Evolutionary conservation across 2,888 invertebrate species (phyloP), one percentile per base, ranked within the genome.

Genomic region (Drosophila histrio): DNA sequence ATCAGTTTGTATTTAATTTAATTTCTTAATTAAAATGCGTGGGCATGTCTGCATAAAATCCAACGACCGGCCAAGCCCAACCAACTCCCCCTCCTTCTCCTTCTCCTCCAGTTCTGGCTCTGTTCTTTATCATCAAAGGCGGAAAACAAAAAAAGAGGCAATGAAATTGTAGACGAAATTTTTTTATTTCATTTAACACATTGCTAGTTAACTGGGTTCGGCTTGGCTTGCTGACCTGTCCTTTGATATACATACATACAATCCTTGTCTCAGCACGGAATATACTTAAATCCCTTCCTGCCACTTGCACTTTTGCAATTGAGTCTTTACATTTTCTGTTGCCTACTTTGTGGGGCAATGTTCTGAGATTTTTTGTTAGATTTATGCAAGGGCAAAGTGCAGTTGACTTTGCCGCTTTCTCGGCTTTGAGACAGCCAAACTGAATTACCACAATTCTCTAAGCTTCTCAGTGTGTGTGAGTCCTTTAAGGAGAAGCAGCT

Each of bases 11-110:
- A 83, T 86, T 83, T 81, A 88, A 88, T 88, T 85, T 88, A 88
- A 86, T 88, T 86, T 88, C 88, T 86, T 86, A 88, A 86, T 86
- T 86, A 86, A 88, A 86, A 86, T 86, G 88, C 88, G 80, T 65
- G 71, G 61, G 73, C 85, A 86, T 88, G 88, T 79, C 77, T 65
- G 79, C 79, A 84, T 84, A 75, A 87, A 84, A 87, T 71, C 64
- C 79, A 84, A 75, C 54, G 64, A 70, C 62, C 66, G 58, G 52
- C 76, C 76, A 71, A 59, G 61, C 76, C 76, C 65, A 61, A 39
- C 46, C 32, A 34, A 13, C 65, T 22, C 8, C 17, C 8, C 0
- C 21, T 6, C 13, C 41, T 2, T 2, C 38, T 24, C 24, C 39
- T 8, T 1, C 22, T 41, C 21, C 26, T 28, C 30, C 3, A 13